A percentile compares a stretch with the other conserved stretches of the same genome.
Conservation (phyloP, 2,113 vertebrate genomes). For the Paedocypris sp. region DNA sequence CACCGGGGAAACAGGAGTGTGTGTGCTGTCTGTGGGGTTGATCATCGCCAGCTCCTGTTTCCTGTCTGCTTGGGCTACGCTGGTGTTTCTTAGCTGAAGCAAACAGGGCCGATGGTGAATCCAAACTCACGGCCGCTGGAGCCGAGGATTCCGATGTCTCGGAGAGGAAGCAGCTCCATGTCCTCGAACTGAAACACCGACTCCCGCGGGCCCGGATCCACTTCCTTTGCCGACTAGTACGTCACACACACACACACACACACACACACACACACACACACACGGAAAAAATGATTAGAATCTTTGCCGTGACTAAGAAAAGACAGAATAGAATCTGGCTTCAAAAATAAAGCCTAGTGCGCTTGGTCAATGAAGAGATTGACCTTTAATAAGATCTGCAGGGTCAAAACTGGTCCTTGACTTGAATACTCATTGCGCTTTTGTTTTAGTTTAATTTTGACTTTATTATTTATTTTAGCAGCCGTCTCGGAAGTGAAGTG, state of each 20-base stretch:
- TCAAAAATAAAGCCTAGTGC: too few relatives aligned
- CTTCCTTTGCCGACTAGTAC: slow-evolving; percentile 52
- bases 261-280: slow-evolving; percentile 12
- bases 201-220: slow-evolving; percentile 48
- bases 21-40: slow-evolving; percentile 12
- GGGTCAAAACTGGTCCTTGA: too few relatives aligned
- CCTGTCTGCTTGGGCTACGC: slow-evolving; percentile 10
- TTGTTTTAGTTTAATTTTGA: too few relatives aligned
- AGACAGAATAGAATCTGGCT: too few relatives aligned
- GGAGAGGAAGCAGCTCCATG: slow-evolving; percentile 70
- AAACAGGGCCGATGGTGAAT: slow-evolving; percentile 72
- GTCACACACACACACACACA: slow-evolving; percentile 22
- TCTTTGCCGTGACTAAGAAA: too few relatives aligned
- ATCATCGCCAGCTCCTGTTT: too few relatives aligned
- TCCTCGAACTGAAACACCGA: slow-evolving; percentile 73
- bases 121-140: slow-evolving; percentile 63
- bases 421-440: too few relatives aligned
- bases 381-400: too few relatives aligned
- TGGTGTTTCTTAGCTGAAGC: slow-evolving; percentile 67
- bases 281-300: background rate
- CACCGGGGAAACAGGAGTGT: slow-evolving; percentile 21
- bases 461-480: too few relatives aligned
- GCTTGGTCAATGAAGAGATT: too few relatives aligned
- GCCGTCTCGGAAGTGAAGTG: too few relatives aligned
- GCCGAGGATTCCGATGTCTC: slow-evolving; percentile 67